Conservation (phyloP, 2,797 vertebrate genomes). For the Enteromius unitaeniatus region DNA sequence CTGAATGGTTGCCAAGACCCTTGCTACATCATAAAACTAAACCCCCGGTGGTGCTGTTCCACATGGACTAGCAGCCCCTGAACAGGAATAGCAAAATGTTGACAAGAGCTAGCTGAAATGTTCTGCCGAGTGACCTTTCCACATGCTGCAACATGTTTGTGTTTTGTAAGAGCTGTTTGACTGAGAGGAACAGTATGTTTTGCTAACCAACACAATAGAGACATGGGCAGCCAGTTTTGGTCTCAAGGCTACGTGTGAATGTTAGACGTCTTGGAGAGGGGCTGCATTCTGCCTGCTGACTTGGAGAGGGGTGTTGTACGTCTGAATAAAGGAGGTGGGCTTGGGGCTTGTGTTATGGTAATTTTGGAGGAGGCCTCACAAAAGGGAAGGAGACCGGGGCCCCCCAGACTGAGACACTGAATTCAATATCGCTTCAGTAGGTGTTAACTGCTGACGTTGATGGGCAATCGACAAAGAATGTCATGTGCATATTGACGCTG, state of each 20-base stretch:
- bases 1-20: neutral
- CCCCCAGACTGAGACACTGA: conserved; percentile 43
- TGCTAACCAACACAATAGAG: conserved; percentile 29
- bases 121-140: conserved; percentile 27
- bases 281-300: conserved; percentile 29
- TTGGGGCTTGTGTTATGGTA: conserved; percentile 58
- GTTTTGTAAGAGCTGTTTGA: conserved; percentile 29
- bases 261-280: conserved; percentile 9
- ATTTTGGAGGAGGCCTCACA: conserved; percentile 49
- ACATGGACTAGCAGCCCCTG: neutral
- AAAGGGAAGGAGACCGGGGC: conserved; percentile 45
- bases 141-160: conserved; percentile 31
- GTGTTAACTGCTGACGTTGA: conserved; percentile 56
- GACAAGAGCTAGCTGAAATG: neutral
- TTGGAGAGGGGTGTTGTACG: conserved; percentile 31
- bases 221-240: conserved; percentile 12
- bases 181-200: conserved; percentile 28
- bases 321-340: conserved; percentile 51
- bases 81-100: conserved; percentile 14
- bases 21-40: neutral
- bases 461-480: conserved; percentile 41
- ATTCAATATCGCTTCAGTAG: conserved; percentile 41
- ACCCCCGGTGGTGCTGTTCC: conserved; percentile 2
- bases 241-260: conserved; percentile 31
- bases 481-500: conserved; percentile 38